phyloP scores from a whole-genome alignment of 2,797 vertebrate genomes.

The Cossypha polioptera region DNA sequence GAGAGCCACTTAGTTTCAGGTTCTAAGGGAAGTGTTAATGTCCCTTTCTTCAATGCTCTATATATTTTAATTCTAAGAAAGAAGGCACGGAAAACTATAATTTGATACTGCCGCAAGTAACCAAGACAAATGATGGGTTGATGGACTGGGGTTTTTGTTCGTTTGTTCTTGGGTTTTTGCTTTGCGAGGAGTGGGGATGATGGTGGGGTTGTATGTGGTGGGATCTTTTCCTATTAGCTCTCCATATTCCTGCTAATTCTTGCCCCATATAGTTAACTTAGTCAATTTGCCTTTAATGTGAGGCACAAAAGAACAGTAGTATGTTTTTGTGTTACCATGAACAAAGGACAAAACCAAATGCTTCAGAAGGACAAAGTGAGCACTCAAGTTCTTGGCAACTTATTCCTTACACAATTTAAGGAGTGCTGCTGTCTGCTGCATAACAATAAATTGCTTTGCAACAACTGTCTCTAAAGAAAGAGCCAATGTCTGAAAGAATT shows the following conservation, averaged over 20 bases:
- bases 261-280: neutral
- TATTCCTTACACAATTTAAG: neutral
- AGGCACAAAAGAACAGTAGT: neutral
- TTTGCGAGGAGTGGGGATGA: neutral
- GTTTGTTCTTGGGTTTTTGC: neutral
- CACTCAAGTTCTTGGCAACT: neutral
- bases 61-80: neutral
- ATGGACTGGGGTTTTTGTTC: neutral
- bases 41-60: neutral
- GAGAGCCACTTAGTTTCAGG: neutral
- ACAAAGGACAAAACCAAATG: neutral
- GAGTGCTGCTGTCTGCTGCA: slow-evolving; percentile 43
- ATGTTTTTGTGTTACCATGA: neutral
- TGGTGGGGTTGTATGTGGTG: neutral
- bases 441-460: neutral
- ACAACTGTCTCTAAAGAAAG: neutral
- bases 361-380: neutral
- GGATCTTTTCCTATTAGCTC: rapidly evolving
- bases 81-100: neutral
- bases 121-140: neutral
- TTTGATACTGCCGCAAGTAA: neutral
- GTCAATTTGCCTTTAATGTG: neutral
- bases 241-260: neutral
- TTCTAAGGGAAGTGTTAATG: neutral
- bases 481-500: neutral